Evolutionary conservation across 2,888 invertebrate genomes (phyloP), one percentile per base, ranked within the genome.

Genomic region (Cephalotes varians): DNA sequence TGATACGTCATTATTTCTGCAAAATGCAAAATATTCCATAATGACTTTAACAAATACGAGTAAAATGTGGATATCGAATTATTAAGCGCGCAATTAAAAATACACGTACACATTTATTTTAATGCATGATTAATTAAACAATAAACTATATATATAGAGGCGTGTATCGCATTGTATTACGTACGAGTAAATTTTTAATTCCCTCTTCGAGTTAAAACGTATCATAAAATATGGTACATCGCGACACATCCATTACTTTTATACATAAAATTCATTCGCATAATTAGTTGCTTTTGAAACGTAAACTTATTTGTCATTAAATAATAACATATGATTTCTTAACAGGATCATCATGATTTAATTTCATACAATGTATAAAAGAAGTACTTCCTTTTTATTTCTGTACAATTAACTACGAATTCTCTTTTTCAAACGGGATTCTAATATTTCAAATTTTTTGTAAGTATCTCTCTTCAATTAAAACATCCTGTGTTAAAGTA

Each of bases 61-160:
- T 76, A 76, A 72, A 80, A 74, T 74, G 73, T 21, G 77, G 49
- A 76, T 74, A 40, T 80, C 76, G 51, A 62, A 76, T 76, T 79
- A 80, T 82, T 82, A 65, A 82, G 65, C 58, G 47, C 31, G 49
- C 82, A 82, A 82, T 82, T 82, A 82, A 82, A 82, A 77, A 82
- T 82, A 58, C 47, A 67, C 49, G 82, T 28, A 64, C 40, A 67
- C 82, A 82, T 67, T 82, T 82, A 77, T 82, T 77, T 77, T 77
- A 67, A 82, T 82, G 82, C 64, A 82, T 67, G 64, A 82, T 82
- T 82, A 82, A 82, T 82, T 82, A 82, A 82, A 77, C 58, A 47
- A 67, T 77, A 82, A 82, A 65, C 65, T 82, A 82, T 79, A 77
- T 76, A 77, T 77, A 71, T 79, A 71, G 44, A 9, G 56, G 72